Conservation (phyloP, 2,888 invertebrate species). For the Anagyrus pseudococci region DNA sequence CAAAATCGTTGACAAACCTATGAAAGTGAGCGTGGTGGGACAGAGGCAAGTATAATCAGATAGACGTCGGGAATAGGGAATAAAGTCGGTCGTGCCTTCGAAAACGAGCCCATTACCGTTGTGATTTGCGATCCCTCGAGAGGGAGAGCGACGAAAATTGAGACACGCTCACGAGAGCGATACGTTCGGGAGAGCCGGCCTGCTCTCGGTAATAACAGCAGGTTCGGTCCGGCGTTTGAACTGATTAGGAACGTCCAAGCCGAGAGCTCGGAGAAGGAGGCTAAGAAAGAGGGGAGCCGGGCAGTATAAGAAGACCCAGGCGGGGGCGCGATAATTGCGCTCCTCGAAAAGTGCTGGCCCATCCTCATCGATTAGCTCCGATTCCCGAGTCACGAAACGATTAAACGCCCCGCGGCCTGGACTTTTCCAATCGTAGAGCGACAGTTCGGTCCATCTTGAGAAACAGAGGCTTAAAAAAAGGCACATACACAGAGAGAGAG, state of each 20-base stretch:
- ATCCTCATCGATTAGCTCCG: slow-evolving; percentile 40
- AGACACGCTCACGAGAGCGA: slow-evolving; percentile 12
- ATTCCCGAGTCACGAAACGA: slow-evolving; percentile 49
- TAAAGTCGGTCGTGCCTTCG: too few species aligned
- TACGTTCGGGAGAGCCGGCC: too few species aligned
- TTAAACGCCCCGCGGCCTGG: slow-evolving; percentile 45
- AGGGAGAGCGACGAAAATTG: slow-evolving; percentile 10
- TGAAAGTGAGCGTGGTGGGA: too few species aligned
- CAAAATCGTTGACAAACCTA: too few species aligned
- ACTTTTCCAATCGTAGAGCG: slow-evolving; percentile 60
- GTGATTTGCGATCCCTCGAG: too few species aligned
- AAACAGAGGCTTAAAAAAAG: neutral
- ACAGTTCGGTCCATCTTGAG: too few species aligned
- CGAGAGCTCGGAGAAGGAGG: neutral
- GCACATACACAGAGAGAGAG: too few species aligned
- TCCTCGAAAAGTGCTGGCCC: slow-evolving; percentile 37
- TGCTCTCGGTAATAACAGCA: slow-evolving; percentile 6
- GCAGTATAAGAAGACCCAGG: slow-evolving; percentile 5
- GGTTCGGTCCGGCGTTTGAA: neutral
- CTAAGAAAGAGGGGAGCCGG: slow-evolving; percentile 10
- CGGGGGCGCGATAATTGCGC: slow-evolving; percentile 23
- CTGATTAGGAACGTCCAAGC: slow-evolving; percentile 3
- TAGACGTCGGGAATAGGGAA: too few species aligned
- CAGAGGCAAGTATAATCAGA: too few species aligned
- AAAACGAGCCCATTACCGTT: too few species aligned